Conservation (phyloP, 1,140 invertebrate genomes). For the Anadara kagoshimensis region DNA sequence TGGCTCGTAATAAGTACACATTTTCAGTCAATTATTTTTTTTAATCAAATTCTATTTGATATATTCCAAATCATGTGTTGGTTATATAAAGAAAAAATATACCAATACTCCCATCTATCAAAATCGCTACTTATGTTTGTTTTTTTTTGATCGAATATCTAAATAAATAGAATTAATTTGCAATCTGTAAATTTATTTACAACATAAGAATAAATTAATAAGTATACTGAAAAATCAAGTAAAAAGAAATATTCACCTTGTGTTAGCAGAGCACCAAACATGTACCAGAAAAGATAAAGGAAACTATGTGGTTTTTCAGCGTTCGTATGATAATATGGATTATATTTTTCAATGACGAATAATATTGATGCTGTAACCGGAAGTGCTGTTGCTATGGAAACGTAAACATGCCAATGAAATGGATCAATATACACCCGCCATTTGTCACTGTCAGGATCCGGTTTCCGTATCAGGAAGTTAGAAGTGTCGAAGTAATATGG, state of each 20-base stretch:
- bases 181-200: too few species aligned
- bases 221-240: too few species aligned
- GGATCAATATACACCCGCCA: slow-evolving; percentile 53
- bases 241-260: slow-evolving; percentile 26
- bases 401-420: slow-evolving; percentile 49
- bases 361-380: slow-evolving; percentile 25
- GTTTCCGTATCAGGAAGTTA: slow-evolving; percentile 78
- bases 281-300: slow-evolving; percentile 43
- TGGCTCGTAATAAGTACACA: too few species aligned
- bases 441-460: slow-evolving; percentile 44
- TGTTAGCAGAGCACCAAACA: slow-evolving; percentile 41
- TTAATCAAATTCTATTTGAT: too few species aligned
- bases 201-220: too few species aligned
- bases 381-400: slow-evolving; percentile 35
- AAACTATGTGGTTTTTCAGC: slow-evolving; percentile 20
- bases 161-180: too few species aligned
- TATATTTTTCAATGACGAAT: slow-evolving; percentile 41
- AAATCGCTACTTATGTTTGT: too few species aligned
- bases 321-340: slow-evolving; percentile 40
- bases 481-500: slow-evolving; percentile 91
- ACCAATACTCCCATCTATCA: too few species aligned
- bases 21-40: too few species aligned
- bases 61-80: too few species aligned
- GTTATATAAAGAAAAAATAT: too few species aligned
- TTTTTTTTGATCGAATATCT: too few species aligned